Base-by-base conservation (phyloP, 2,113 vertebrate genomes). In the Cariama cristata region DNA sequence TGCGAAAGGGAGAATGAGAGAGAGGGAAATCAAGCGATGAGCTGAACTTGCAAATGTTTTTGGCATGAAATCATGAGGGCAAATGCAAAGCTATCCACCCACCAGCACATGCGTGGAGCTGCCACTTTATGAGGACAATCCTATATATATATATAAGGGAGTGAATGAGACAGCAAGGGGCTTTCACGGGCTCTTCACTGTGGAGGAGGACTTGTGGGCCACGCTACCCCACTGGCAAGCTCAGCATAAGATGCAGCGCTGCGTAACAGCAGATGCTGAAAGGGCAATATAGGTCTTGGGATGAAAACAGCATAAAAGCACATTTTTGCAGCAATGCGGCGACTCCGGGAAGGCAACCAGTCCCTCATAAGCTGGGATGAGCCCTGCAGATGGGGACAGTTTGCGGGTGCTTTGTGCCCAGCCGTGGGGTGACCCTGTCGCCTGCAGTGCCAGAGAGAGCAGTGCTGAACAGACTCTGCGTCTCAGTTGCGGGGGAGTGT, bases 1-100 rank as follows among this genome's bases (percentile, higher is more conserved):
- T 35, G 60, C 17, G 40, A 76, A 59, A 79, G 47, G 67, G 53
- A 86, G 86, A 40, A 45, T 5, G 50, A 55, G 90, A 59, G 86
- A 69, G 80, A 66, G 89, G 75, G 93, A 77, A 64, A 59, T n/a
- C 3, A 8, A 73, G 95, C 42, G 0, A 71, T 0, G 5, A 92
- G 93, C 91, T 95, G 95, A 96, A 94, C 94, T 97, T 64, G 89
- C 81, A 87, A 82, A 97, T 97, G 94, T 62, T 96, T 96, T 45
- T 96, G 95, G 84, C 94, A 86, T 96, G 94, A 97, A 94, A 93
- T 97, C 97, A 97, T 26, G 79, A 96, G 91, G 96, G 93, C 80
- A 93, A 97, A 83, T 33, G 85, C 92, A 79, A 86, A 95, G 90
- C 81, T 77, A 56, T 42, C 93, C 86, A 7, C 95, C 91, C 95